These are phyloP conservation scores for Cerastoderma edule DNA, from an alignment of 2,888 invertebrate genomes.

Conservation along the genomic window DNA sequence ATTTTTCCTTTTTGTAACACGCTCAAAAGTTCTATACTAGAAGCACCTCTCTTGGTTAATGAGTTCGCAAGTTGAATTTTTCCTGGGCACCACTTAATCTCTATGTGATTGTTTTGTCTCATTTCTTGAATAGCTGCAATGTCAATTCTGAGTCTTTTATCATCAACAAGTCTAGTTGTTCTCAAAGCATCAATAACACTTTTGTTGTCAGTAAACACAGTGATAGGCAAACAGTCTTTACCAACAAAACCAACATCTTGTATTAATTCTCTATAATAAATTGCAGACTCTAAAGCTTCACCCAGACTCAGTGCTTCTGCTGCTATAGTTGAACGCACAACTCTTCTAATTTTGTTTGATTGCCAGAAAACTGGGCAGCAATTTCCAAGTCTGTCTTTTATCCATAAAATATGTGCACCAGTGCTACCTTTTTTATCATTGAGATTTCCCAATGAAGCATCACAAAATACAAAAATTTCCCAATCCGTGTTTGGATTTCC, in stretches of 20 bases:
- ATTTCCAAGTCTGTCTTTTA: constrained; percentile 43
- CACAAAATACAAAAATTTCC: constrained; percentile 32
- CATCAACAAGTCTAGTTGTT: constrained; percentile 46
- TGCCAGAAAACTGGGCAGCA: constrained; percentile 54
- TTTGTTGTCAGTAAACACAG: constrained; percentile 33
- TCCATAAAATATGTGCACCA: constrained; percentile 40
- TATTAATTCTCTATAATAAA: no score
- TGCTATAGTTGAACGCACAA: constrained; percentile 55
- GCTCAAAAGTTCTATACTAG: no score
- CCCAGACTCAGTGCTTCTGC: no score
- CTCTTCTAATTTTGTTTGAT: constrained; percentile 49
- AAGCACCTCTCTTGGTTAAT: constrained; percentile 40
- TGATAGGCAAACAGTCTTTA: no score
- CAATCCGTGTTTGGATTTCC: background rate
- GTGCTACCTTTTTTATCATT: constrained; percentile 46
- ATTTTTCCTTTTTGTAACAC: constrained; percentile 42
- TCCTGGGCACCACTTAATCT: constrained; percentile 34
- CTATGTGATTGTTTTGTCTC: constrained; percentile 15
- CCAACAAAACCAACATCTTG: no score
- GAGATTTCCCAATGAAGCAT: constrained; percentile 58
- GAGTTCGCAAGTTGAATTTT: constrained; percentile 28
- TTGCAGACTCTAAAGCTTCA: no score
- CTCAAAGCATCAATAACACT: constrained; percentile 36
- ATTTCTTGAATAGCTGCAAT: constrained; percentile 37
- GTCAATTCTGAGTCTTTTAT: constrained; percentile 39